Base-by-base conservation (phyloP, 2,888 invertebrate genomes). In the Hypsopygia costalis region DNA sequence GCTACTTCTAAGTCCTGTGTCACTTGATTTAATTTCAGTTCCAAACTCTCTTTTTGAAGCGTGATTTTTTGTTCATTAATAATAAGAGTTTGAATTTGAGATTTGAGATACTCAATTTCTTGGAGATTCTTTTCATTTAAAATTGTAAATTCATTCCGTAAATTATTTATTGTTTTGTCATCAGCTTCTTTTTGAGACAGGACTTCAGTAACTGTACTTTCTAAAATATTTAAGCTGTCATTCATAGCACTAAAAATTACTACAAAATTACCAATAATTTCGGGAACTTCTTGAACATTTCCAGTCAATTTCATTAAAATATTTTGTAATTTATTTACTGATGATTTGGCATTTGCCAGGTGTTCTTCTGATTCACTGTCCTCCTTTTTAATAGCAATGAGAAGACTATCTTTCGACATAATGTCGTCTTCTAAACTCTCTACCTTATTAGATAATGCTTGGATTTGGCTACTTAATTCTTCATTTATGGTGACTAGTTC, bases 271-370 rank as follows among this genome's bases (percentile, higher is more conserved):
- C 70, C 68, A 25, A 69, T 53, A 20, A 63, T 41, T 34, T 64
- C 54, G 11, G 72, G 72, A 21, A 72, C 51, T 47, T 69, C 66
- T 44, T 54, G 52, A 32, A 62, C 56, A 35, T 71, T 63, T 16
- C 64, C 65, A 10, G 71, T 61, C 41, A 79, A 47, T 41, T 62
- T 55, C 1, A 40, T 34, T 8, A 74, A 52, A 39, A 79, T 62
- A 33, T 54, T 50, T 46, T 71, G 58, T 33, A 73, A 34, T 52
- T 67, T 70, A 9, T 36, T 37, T 29, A 73, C 40, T 5, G 58
- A 49, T 11, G 52, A 44, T 49, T 72, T 73, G 11, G 64, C 69
- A 49, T 58, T 61, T 7, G 46, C 32, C 35, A 79, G 41, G 48
- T 64, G 49, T 45, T 68, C 55, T 38, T 64, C 51, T n/a, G 47